Conservation (phyloP, 92 coral and sea anemone genomes). For the Parazoanthus darwini region DNA sequence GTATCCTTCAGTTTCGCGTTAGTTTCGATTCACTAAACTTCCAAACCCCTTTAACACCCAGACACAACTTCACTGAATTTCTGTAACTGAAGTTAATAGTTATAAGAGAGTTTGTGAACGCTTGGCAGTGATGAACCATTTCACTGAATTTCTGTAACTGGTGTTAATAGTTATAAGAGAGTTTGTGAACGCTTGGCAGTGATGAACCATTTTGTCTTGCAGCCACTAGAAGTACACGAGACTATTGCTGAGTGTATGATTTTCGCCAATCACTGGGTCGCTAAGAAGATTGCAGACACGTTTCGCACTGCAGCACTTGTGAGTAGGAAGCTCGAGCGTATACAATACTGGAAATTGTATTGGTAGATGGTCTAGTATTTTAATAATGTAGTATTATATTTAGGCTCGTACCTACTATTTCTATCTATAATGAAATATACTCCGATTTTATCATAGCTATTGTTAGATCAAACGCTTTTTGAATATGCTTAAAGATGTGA, state of each 20-base stretch:
- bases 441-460: too few relatives aligned
- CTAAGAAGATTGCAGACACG: slow-evolving; percentile 76
- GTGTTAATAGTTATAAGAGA: too few relatives aligned
- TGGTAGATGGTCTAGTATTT: neutral
- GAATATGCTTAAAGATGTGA: too few relatives aligned
- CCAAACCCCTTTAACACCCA: neutral
- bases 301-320: slow-evolving; percentile 86
- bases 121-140: neutral
- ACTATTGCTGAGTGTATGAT: slow-evolving; percentile 96
- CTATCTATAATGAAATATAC: too few relatives aligned
- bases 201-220: neutral
- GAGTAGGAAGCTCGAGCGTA: slow-evolving; percentile 19
- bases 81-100: too few relatives aligned
- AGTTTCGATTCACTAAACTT: too few relatives aligned
- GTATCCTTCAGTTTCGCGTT: too few relatives aligned
- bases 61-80: neutral
- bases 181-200: too few relatives aligned
- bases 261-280: slow-evolving; percentile 94
- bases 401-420: too few relatives aligned
- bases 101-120: too few relatives aligned
- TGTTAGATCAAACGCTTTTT: too few relatives aligned
- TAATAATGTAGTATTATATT: too few relatives aligned
- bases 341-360: neutral
- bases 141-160: neutral
- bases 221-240: slow-evolving; percentile 92